A percentile compares a stretch with the other conserved stretches of the same genome.
Conservation (phyloP, 2,797 vertebrate species). For the Pantherophis vulpinus region DNA sequence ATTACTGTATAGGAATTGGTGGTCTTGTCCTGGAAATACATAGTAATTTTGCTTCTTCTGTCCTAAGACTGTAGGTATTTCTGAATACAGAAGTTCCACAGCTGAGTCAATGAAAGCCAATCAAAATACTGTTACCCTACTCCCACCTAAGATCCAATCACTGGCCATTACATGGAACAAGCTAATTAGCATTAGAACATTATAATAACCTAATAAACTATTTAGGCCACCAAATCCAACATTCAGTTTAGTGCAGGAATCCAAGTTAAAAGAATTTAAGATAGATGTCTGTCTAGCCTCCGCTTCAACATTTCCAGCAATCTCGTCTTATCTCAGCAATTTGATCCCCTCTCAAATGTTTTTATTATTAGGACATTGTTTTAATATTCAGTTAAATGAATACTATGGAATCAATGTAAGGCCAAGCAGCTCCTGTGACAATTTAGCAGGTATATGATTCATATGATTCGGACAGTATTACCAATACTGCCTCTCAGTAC, state of each 20-base stretch:
- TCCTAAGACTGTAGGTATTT: not conserved
- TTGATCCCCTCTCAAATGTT: not conserved
- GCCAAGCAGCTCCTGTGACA: not conserved
- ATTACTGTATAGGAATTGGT: not conserved
- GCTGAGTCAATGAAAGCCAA: not conserved
- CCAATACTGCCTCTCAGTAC: not conserved
- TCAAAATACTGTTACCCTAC: not conserved
- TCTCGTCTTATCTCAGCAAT: not conserved
- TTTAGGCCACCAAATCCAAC: not conserved
- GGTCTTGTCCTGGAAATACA: not conserved
- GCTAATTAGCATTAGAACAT: not conserved
- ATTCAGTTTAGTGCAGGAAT: not conserved
- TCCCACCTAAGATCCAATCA: not conserved
- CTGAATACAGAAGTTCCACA: not conserved
- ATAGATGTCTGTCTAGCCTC: not conserved
- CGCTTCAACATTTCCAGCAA: not conserved
- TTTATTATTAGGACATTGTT: not conserved
- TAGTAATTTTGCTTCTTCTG: not conserved
- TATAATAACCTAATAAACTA: not conserved
- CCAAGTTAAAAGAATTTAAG: not conserved
- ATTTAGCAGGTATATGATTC: not conserved
- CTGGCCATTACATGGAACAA: not conserved
- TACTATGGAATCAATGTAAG: not conserved
- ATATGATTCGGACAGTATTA: not conserved
- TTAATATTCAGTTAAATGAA: not conserved